phyloP scores from a whole-genome alignment of 2,113 vertebrate genomes.

The Istiophorus platypterus region DNA sequence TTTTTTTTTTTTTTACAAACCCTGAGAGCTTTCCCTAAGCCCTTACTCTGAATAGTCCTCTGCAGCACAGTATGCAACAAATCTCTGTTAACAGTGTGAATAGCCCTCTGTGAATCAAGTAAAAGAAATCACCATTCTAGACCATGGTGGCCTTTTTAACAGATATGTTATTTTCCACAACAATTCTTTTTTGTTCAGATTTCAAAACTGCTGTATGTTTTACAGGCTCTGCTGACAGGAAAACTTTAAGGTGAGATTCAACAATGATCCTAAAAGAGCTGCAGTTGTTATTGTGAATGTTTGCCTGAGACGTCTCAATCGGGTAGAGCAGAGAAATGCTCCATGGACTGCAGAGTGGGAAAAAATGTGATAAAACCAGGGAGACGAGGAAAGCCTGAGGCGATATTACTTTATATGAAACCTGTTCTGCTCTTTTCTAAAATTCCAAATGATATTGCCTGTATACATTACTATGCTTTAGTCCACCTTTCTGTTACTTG shows the following conservation, averaged over 20 bases:
- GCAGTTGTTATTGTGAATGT: constrained; percentile 61
- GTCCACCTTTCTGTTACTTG: constrained; percentile 34
- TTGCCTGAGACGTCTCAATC: constrained; percentile 69
- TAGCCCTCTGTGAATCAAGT: constrained; percentile 26
- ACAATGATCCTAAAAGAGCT: constrained; percentile 56
- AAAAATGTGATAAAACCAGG: constrained; percentile 64
- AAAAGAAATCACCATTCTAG: constrained; percentile 18
- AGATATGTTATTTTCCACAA: constrained; percentile 48
- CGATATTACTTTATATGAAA: constrained; percentile 62
- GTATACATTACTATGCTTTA: constrained; percentile 51
- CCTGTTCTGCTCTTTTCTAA: constrained; percentile 48
- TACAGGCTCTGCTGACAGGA: constrained; percentile 41
- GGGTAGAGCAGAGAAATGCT: constrained; percentile 53
- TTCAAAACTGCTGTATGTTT: constrained; percentile 52
- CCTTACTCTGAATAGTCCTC: constrained; percentile 4
- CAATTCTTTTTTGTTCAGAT: constrained; percentile 32
- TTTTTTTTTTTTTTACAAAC: constrained; percentile 5
- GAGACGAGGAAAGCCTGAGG: constrained; percentile 38
- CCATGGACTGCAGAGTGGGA: constrained; percentile 57
- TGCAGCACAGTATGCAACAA: constrained; percentile 20
- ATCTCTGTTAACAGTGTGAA: constrained; percentile 16
- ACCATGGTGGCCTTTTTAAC: constrained; percentile 32
- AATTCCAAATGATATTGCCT: constrained; percentile 54
- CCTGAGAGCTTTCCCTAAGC: not conserved
- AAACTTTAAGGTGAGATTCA: constrained; percentile 60